Base-by-base conservation (phyloP, 2,888 invertebrate species). In the Neocrepidodera transversa region DNA sequence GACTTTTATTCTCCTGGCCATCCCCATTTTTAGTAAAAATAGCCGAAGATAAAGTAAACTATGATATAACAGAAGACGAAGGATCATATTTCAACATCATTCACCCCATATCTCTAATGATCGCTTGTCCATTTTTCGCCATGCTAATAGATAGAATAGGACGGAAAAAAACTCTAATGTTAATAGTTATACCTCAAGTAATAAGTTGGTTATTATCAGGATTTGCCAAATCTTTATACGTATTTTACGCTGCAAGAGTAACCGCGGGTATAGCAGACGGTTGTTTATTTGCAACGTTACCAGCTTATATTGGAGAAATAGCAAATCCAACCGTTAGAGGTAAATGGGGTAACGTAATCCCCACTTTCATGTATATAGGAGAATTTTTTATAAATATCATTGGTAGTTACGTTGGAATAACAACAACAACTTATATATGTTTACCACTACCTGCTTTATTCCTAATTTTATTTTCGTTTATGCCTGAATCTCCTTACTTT, bases 401-500 rank as follows among this genome's bases (percentile, higher is more conserved):
- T 66, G 86, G 86, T 11, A 58, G 84, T 5, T 83, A 81, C 72
- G 83, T 83, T 14, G 75, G 80, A 61, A 82, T 85, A 77, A 72
- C 73, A 63, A 77, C 75, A 18, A 78, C 85, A 64, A 84, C 84
- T 55, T 79, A 79, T 50, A 81, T 85, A 74, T 86, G 85, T 72
- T 78, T 85, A 67, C 74, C 83, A 62, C 79, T 86, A 55, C 85
- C 87, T 6, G 75, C 86, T 36, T 68, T 84, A 35, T 84, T 86
- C 69, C 75, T 86, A 20, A 51, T 85, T 13, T 78, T 82, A 16
- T 84, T 87, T 74, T 8, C 75, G 38, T 84, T 84, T 71, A 79
- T 88, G 71, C 89, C 89, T n/a, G 89, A 90, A 79, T 67, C 70
- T 3, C 76, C 75, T 0, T 75, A 74, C 47, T 74, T 63, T 48